Percentiles rank a stretch among this genome's conserved stretches.
phyloP scores from a whole-genome alignment of 1,140 invertebrate genomes.

The Brachionus manjavacas region DNA sequence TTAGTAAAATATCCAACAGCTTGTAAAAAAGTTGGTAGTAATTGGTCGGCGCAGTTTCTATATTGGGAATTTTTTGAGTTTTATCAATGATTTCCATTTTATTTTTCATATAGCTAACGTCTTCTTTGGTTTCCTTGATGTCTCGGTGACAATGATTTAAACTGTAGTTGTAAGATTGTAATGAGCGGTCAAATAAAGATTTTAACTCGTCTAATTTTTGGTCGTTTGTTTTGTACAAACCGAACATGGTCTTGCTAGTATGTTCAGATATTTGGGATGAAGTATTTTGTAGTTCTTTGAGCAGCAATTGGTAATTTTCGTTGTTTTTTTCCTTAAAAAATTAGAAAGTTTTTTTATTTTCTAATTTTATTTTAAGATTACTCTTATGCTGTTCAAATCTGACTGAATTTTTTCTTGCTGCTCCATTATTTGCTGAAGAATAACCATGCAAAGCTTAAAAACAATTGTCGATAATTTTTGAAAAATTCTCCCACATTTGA shows the following conservation, averaged over 20 bases:
- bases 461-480: background rate
- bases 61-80: slow-evolving; percentile 9
- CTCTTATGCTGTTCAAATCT: background rate
- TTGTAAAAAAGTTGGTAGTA: slow-evolving; percentile 36
- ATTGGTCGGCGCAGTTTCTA: background rate
- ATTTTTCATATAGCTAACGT: slow-evolving; percentile 30
- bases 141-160: slow-evolving; percentile 12
- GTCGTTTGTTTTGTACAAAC: slow-evolving; percentile 2
- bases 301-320: slow-evolving; percentile 8
- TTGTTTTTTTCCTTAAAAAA: slow-evolving; percentile 12
- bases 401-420: slow-evolving; percentile 29
- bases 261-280: background rate
- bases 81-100: slow-evolving; percentile 37
- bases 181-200: slow-evolving; percentile 2
- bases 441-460: background rate
- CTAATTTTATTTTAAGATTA: background rate
- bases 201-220: slow-evolving; percentile 12
- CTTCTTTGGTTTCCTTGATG: slow-evolving; percentile 31
- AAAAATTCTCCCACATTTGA: background rate
- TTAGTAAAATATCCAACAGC: slow-evolving; percentile 13
- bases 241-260: background rate
- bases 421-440: background rate
- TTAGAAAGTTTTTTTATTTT: background rate
- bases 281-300: slow-evolving; percentile 23
- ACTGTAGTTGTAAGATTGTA: background rate